Evolutionary conservation across 2,113 vertebrate species (phyloP).

Genomic region (Chrysemys picta): DNA sequence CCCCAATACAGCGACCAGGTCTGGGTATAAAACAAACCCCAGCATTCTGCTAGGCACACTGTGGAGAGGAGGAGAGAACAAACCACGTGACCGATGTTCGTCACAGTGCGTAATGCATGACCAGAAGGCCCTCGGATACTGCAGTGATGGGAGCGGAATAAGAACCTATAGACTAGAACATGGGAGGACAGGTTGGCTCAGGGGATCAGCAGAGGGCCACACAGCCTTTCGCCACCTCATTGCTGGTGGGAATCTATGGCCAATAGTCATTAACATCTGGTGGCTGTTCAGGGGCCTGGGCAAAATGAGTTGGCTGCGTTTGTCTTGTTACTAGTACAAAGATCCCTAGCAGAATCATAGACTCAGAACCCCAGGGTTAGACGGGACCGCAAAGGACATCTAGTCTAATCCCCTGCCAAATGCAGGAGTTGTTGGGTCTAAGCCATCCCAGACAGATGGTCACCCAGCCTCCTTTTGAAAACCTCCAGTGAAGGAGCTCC

Average conservation of each 20-base stretch:
- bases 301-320: not conserved
- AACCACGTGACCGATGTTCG: not conserved
- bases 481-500: too few relatives aligned
- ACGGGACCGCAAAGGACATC: too few relatives aligned
- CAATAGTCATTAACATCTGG: not conserved
- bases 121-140: not conserved
- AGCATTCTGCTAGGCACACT: not conserved
- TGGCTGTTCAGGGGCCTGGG: fast-evolving
- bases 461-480: too few relatives aligned
- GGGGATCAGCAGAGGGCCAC: not conserved
- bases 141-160: not conserved
- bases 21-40: not conserved
- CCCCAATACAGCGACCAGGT: not conserved
- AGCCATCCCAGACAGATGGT: too few relatives aligned
- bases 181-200: not conserved
- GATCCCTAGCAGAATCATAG: too few relatives aligned
- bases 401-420: too few relatives aligned
- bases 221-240: not conserved
- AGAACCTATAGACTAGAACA: not conserved
- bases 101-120: not conserved
- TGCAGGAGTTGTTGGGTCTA: too few relatives aligned
- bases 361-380: too few relatives aligned
- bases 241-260: not conserved
- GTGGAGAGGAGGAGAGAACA: not conserved
- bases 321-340: not conserved